Evolutionary conservation across 2,888 invertebrate species (phyloP).

Genomic region (Osmoderma eremita): DNA sequence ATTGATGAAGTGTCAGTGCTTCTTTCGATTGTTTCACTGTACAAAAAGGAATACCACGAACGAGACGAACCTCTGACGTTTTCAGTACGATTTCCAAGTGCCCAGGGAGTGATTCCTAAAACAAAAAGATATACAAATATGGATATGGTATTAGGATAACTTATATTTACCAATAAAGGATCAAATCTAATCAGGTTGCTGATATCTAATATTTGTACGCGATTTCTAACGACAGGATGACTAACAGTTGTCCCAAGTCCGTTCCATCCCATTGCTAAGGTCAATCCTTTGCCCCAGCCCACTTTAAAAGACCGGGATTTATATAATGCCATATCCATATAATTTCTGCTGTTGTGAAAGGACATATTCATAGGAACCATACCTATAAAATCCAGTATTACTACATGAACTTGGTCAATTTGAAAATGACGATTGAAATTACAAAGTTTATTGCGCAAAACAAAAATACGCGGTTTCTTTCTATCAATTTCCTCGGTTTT

Average conservation of each 20-base stretch:
- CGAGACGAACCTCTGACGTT: conserved; percentile 36
- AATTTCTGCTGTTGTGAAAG: conserved; percentile 50
- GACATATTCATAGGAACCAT: conserved; percentile 31
- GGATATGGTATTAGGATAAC: not conserved
- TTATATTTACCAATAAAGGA: conserved; percentile 3
- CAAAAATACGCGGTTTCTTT: conserved; percentile 3
- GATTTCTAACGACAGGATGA: not conserved
- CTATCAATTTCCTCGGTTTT: not conserved
- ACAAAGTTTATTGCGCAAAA: conserved; percentile 7
- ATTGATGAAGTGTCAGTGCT: conserved; percentile 40
- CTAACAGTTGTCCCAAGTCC: not conserved
- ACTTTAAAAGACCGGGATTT: conserved; percentile 75
- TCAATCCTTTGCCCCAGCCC: conserved; percentile 78
- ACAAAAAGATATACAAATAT: conserved; percentile 7
- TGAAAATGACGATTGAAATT: not conserved
- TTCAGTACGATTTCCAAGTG: conserved; percentile 44
- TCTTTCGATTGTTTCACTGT: conserved; percentile 46
- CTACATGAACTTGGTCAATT: not conserved
- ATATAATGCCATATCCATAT: conserved; percentile 69
- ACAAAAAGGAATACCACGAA: conserved; percentile 54
- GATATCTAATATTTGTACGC: conserved; percentile 7
- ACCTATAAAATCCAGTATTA: conserved; percentile 12
- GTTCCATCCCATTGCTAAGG: conserved; percentile 54
- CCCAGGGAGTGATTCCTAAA: conserved; percentile 43
- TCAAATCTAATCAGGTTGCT: not conserved